These are phyloP conservation scores for Lordiphosa fenestrarum DNA, from an alignment of 2,888 invertebrate species.

Conservation along the genomic window DNA sequence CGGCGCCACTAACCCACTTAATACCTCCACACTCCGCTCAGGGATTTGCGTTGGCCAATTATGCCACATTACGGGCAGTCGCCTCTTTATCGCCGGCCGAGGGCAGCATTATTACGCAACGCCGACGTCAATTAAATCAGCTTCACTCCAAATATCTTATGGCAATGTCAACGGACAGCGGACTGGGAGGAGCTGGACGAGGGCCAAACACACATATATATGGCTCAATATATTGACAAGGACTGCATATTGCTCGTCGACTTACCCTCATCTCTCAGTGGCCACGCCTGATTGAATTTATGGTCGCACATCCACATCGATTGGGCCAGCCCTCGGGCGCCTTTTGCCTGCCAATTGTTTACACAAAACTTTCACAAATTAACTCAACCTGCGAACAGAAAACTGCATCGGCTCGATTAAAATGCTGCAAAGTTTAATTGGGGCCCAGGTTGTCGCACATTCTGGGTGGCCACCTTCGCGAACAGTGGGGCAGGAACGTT, in stretches of 20 bases:
- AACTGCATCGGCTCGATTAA: slow-evolving; percentile 58
- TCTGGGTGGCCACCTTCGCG: slow-evolving; percentile 54
- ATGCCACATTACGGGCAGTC: slow-evolving; percentile 63
- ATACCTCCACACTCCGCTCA: slow-evolving; percentile 10
- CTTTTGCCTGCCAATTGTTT: slow-evolving; percentile 56
- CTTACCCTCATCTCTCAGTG: slow-evolving; percentile 33
- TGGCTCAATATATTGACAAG: slow-evolving; percentile 57
- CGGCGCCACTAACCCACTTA: slow-evolving; percentile 73
- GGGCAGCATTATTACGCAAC: slow-evolving; percentile 54
- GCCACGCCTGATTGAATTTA: slow-evolving; percentile 74
- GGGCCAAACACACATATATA: slow-evolving; percentile 4
- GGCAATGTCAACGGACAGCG: slow-evolving; percentile 58
- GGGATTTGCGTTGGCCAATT: slow-evolving; percentile 58
- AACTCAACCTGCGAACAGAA: slow-evolving; percentile 55
- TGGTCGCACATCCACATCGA: slow-evolving; percentile 42
- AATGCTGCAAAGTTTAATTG: slow-evolving; percentile 70
- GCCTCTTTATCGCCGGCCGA: slow-evolving; percentile 51
- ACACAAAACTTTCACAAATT: slow-evolving; percentile 74
- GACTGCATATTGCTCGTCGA: slow-evolving; percentile 41
- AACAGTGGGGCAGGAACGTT: slow-evolving; percentile 34
- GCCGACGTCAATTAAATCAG: slow-evolving; percentile 71
- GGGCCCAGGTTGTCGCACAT: slow-evolving; percentile 49
- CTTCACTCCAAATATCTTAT: slow-evolving; percentile 71
- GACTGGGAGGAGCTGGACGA: slow-evolving; percentile 1
- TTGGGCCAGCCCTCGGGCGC: slow-evolving; percentile 22